Evolutionary conservation across 2,113 vertebrate species (phyloP), one percentile per base, ranked within the genome.

Genomic region (Heloderma charlesbogerti): DNA sequence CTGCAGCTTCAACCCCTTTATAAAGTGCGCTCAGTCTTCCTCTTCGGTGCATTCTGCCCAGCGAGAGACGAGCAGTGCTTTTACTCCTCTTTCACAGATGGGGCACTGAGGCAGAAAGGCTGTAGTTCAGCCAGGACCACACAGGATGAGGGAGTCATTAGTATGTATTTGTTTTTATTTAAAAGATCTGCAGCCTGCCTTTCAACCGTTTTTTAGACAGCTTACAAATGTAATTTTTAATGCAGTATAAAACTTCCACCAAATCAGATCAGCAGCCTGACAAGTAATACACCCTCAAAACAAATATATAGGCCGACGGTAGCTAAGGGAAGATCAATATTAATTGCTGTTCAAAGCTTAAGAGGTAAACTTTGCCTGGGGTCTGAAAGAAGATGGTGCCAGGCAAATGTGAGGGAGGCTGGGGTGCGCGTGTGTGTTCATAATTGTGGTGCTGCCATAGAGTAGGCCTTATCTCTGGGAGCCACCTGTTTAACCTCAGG

Each of bases 261-360:
- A 7, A 72, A 37, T 57, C 51, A 57, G 37, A 74, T 74, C 22
- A 60, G n/a, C 69, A 83, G 34, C 27, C 67, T 75, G 25, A 25
- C 40, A 88, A 84, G 83, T 83, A 83, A 83, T 89, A 22, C 37
- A 75, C 10, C 31, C 80, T 74, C 60, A 63, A 37, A 82, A 89
- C 45, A 71, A 57, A 89, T 72, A 54, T 37, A 60, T 83, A 72
- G 80, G 80, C 83, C 54, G 51, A 74, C 2, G 16, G 27, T 83
- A 45, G 80, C 80, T 89, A 45, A 74, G 71, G 67, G 75, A 81
- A 51, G 45, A 81, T 71, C 77, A 80, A 89, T 89, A 83, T 89
- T 89, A 83, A 89, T 89, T 45, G 80, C 51, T 63, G n/a, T 43
- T 60, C 10, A 60, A 89, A 37, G 88, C 51, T 60, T 15, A 83